These are phyloP conservation scores for Macrophya annulata DNA, from an alignment of 2,888 invertebrate species.

Conservation along the genomic window DNA sequence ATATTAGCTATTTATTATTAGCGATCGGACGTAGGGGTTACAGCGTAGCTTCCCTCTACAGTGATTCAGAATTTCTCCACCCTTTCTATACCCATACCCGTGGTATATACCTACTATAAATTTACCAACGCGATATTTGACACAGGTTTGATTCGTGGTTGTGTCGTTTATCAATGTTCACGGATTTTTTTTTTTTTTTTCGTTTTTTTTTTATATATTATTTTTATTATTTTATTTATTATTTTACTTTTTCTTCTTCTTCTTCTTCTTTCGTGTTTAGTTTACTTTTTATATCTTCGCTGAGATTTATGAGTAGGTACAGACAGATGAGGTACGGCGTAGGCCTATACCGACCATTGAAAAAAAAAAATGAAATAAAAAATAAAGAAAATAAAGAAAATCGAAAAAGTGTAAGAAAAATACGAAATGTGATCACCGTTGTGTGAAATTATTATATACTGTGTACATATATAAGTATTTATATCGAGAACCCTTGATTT, in stretches of 20 bases:
- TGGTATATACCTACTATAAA: constrained; percentile 26
- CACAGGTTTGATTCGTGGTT: constrained; percentile 29
- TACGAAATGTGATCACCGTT: background rate
- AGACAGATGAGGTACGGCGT: background rate
- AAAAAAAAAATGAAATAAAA: background rate
- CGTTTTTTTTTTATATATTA: background rate
- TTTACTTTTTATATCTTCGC: background rate
- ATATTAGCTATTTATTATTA: constrained; percentile 33
- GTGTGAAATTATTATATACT: too few relatives aligned
- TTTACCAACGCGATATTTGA: constrained; percentile 28
- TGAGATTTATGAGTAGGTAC: background rate
- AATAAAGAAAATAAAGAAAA: background rate
- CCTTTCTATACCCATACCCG: background rate
- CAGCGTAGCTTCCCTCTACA: background rate
- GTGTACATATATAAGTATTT: too few relatives aligned
- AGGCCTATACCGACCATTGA: background rate
- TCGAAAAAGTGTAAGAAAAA: background rate
- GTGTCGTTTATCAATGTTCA: constrained; percentile 40
- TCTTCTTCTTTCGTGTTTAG: background rate
- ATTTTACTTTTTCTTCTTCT: background rate
- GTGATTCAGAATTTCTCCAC: background rate
- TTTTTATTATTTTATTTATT: background rate
- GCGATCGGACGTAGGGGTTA: background rate
- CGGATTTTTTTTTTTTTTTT: background rate
- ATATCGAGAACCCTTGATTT: background rate